Base-by-base conservation (phyloP, 1,140 invertebrate species). In the Macrotrachela quadricornifera region DNA sequence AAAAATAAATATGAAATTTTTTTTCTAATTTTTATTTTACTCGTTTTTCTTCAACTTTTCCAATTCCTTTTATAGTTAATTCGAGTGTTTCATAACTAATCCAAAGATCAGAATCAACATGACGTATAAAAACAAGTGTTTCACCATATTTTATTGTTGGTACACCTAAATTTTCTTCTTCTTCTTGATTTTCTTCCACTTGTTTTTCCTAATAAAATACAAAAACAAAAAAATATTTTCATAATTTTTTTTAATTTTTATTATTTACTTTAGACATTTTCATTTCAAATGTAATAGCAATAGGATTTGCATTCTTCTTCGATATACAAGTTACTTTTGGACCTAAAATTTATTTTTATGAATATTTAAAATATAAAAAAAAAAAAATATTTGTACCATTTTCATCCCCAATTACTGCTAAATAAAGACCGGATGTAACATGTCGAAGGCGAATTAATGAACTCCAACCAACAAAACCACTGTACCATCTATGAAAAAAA, bases 81-180 rank as follows among this genome's bases (percentile, higher is more conserved):
- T 97, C 92, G 65, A 88, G 94, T 13, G 86, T 86, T 80, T 92
- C 69, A 67, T 99, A 97, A 42, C 90, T 95, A 13, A 99, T 76
- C 92, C 92, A 99, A 2, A 95, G 74, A 9, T 85, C 81, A 36
- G 82, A 83, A 59, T 90, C 83, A 13, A 83, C 80, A 70, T 99
- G 94, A 68, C 97, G 92, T 45, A 99, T 80, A 61, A 96, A 94
- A 38, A 95, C 87, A 11, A 90, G 88, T 13, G 88, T 92, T 70
- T 99, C 94, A 64, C 92, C 94, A 69, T 96, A 99, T 67, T 95
- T 94, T 60, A 99, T 92, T 62, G 94, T 85, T 3, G 91, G 81
- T 12, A 80, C 76, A 3, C 94, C 94, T 64, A 99, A 95, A 0
- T 95, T 81, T 60, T 96, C 75, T 72, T 99, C 92, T 67, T 70